Evolutionary conservation across 2,797 vertebrate genomes (phyloP).

Genomic region (Chromis chromis): DNA sequence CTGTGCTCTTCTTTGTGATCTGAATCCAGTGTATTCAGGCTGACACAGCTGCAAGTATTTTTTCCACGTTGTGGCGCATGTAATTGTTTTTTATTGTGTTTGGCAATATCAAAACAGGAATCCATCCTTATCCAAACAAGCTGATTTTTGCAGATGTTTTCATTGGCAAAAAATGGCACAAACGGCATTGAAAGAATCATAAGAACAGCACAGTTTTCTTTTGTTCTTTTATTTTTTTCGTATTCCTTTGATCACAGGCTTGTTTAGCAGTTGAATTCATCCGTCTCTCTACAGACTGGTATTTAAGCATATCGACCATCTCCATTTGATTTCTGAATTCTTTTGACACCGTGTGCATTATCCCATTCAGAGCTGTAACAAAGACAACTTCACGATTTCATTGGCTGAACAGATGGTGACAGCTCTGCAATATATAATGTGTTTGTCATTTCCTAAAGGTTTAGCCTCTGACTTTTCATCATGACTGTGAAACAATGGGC

Average conservation of each 20-base stretch:
- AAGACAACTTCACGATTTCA: neutral
- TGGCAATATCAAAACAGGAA: slow-evolving; percentile 43
- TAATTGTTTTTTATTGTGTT: slow-evolving; percentile 62
- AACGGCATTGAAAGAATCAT: slow-evolving; percentile 22
- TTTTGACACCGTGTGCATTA: neutral
- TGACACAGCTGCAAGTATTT: slow-evolving; percentile 48
- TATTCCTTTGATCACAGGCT: slow-evolving; percentile 31
- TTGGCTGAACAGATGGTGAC: slow-evolving; percentile 21
- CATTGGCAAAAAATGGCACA: slow-evolving; percentile 34
- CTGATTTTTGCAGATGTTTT: slow-evolving; percentile 55
- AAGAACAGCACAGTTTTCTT: slow-evolving; percentile 5
- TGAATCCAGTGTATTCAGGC: slow-evolving; percentile 36
- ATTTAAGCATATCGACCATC: slow-evolving; percentile 20
- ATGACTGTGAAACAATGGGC: neutral
- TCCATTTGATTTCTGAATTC: slow-evolving; percentile 9
- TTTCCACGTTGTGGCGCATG: slow-evolving; percentile 43
- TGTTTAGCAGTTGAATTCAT: slow-evolving; percentile 22
- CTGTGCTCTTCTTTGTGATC: slow-evolving; percentile 40
- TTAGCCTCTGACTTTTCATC: neutral
- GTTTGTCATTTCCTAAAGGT: slow-evolving; percentile 14
- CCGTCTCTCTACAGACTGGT: slow-evolving; percentile 13
- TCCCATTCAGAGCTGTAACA: slow-evolving; percentile 16
- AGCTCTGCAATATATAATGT: neutral
- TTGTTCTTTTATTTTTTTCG: neutral
- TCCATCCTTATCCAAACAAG: slow-evolving; percentile 33